Evolutionary conservation across 2,888 invertebrate species (phyloP).

Genomic region (Lycia hirtaria): DNA sequence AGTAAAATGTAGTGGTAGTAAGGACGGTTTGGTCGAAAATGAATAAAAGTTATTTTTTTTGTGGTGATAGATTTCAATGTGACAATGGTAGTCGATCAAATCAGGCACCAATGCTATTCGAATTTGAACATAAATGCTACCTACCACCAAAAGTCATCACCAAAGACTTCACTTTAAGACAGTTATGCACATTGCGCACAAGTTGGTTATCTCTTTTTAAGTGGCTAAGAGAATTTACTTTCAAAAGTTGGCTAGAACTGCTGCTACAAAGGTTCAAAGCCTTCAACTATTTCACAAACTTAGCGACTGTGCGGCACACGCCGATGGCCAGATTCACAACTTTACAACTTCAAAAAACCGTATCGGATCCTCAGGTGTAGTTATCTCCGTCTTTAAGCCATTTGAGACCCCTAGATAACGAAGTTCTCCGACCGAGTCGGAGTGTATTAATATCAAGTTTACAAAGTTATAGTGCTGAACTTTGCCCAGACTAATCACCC

Average conservation of each 20-base stretch:
- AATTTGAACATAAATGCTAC: too few relatives aligned
- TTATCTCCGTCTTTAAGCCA: constrained; percentile 45
- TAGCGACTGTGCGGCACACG: background rate
- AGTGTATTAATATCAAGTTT: constrained; percentile 70
- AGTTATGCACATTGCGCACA: too few relatives aligned
- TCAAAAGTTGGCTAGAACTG: background rate
- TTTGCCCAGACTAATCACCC: constrained; percentile 61
- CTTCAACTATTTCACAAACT: background rate
- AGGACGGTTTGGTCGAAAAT: too few relatives aligned
- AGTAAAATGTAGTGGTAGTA: too few relatives aligned
- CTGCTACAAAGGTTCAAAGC: background rate
- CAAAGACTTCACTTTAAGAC: too few relatives aligned
- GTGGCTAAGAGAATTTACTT: background rate
- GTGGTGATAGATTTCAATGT: too few relatives aligned
- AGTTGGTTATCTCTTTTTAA: too few relatives aligned
- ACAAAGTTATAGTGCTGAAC: constrained; percentile 56
- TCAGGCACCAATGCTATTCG: too few relatives aligned
- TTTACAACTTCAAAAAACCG: constrained; percentile 21
- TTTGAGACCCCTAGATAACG: constrained; percentile 60
- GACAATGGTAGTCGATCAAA: too few relatives aligned
- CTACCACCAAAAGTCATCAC: too few relatives aligned
- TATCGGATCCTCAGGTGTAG: constrained; percentile 43
- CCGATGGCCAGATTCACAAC: constrained; percentile 11
- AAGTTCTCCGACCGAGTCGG: constrained; percentile 63
- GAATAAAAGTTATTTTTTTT: too few relatives aligned